Base-by-base conservation (phyloP, 2,113 vertebrate species). In the Clinocottus analis region DNA sequence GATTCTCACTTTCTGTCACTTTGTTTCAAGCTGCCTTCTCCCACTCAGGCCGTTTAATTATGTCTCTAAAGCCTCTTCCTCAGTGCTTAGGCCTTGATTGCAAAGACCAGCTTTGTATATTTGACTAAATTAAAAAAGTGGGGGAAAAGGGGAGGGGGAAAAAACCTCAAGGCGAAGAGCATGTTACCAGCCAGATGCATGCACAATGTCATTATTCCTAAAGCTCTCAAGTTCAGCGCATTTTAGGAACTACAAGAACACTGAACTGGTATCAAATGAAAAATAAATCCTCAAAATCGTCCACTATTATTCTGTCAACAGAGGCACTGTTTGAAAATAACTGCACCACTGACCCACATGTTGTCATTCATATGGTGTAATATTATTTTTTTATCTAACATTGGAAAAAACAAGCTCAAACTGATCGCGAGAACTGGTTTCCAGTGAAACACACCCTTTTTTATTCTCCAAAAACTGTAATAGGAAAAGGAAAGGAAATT, bases 101-200 rank as follows among this genome's bases (percentile, higher is more conserved):
- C 84, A 88, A 90, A 91, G 83, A 87, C 86, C 89, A 72, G 91
- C 90, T 93, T 92, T 90, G 83, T 79, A 82, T 87, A 91, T 90
- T 82, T 90, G 86, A 92, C 87, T 82, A 91, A 93, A 93, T 92
- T 91, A 91, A 92, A 92, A 86, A 80, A 65, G 63, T 35, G 61
- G 17, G 11, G 43, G 31, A 51, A 64, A 82, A 21, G 17, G 51
- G 63, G 33, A 62, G 53, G 61, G 21, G 23, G 33, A 31, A 85
- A 64, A 75, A 67, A 68, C 29, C 69, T 71, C 21, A 78, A 75
- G 68, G 75, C 79, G 70, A 61, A 79, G 58, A 85, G 41, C 45
- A 58, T 77, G 59, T 84, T 87, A 60, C 68, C 77, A 83, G 75
- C 72, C 76, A 84, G 84, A 77, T 69, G 65, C 67, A 66, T 9